These are phyloP conservation scores for Columba livia DNA, from an alignment of 2,113 vertebrate genomes.

Conservation along the genomic window DNA sequence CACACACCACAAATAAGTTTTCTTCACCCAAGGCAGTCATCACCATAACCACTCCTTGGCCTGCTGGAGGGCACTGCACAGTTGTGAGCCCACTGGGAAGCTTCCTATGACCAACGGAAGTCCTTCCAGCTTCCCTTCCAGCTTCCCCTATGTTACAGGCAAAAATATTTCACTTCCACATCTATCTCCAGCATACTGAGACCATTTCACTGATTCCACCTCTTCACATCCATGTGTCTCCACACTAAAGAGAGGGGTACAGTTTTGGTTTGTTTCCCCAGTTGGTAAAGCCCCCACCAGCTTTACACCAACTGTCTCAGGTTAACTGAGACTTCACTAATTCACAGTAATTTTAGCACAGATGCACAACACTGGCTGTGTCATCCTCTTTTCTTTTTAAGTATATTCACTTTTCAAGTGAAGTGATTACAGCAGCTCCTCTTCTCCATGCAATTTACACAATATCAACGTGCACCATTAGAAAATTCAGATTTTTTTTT, in stretches of 20 bases:
- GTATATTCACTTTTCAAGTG: not conserved
- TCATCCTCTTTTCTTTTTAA: constrained; percentile 9
- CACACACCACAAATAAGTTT: not conserved
- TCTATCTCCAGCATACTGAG: not conserved
- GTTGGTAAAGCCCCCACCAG: not conserved
- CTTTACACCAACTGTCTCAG: not conserved
- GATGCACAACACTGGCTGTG: not conserved
- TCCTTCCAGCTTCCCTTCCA: not conserved
- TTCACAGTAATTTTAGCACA: not conserved
- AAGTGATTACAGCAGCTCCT: constrained; percentile 12
- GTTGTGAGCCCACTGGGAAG: rapidly evolving
- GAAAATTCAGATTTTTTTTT: not conserved
- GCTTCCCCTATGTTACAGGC: not conserved
- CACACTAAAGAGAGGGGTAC: rapidly evolving
- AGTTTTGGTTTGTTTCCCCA: not conserved
- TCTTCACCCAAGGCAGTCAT: not conserved
- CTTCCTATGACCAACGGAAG: not conserved
- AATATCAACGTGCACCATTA: not conserved
- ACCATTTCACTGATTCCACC: not conserved
- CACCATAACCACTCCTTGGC: not conserved
- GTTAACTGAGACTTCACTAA: not conserved
- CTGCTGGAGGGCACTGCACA: not conserved
- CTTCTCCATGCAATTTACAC: not conserved
- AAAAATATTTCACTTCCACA: not conserved
- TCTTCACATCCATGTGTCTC: rapidly evolving